phyloP scores from a whole-genome alignment of 2,888 invertebrate species.

The Tachina fera region DNA sequence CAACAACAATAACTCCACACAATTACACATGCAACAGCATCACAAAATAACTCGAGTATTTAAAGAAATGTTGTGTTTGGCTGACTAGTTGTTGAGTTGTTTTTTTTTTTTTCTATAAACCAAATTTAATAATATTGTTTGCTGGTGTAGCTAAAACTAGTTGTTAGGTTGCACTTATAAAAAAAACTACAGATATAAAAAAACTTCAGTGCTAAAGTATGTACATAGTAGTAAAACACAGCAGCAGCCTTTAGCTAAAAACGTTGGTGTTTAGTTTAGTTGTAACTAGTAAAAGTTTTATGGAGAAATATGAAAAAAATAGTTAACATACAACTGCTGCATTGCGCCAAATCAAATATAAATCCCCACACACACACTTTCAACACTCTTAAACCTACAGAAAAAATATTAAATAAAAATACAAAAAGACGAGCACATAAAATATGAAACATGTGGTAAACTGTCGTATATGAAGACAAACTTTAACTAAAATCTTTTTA shows the following conservation, averaged over 20 bases:
- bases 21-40: constrained; percentile 6
- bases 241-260: constrained; percentile 55
- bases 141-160: constrained; percentile 22
- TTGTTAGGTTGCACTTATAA: constrained; percentile 30
- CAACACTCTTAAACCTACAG: constrained; percentile 2
- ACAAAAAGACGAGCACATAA: constrained; percentile 54
- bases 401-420: background rate
- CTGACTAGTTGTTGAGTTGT: constrained; percentile 61
- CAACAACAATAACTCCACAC: background rate
- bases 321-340: constrained; percentile 64
- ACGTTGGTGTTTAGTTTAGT: constrained; percentile 44
- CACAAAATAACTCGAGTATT: constrained; percentile 32
- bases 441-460: constrained; percentile 69
- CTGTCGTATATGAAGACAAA: constrained; percentile 50
- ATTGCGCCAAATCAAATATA: constrained; percentile 62
- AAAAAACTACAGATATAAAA: constrained; percentile 14
- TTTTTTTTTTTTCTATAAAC: constrained; percentile 32
- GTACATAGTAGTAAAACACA: constrained; percentile 7
- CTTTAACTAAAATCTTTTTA: constrained; percentile 2
- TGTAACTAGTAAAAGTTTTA: constrained; percentile 61
- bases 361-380: background rate
- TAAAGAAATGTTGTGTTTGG: constrained; percentile 47
- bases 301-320: constrained; percentile 54
- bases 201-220: constrained; percentile 38
- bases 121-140: constrained; percentile 55